Conservation (phyloP, 1,140 invertebrate species). For the Drosophila mayri region DNA sequence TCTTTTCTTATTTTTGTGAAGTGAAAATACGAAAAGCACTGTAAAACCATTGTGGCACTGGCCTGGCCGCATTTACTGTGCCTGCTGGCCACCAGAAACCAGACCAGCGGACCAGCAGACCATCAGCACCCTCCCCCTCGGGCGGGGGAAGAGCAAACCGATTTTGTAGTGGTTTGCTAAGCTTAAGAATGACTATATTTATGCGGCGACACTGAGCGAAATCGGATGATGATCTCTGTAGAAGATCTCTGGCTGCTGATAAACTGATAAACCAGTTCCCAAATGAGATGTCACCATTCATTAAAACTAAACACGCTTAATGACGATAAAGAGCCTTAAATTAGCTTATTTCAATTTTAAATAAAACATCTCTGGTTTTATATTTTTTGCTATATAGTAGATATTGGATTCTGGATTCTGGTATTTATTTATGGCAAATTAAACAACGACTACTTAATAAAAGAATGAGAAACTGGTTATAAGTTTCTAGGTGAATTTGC, state of each 20-base stretch:
- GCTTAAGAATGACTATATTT: constrained; percentile 76
- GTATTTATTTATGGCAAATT: constrained; percentile 20
- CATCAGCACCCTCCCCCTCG: not conserved
- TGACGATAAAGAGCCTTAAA: constrained; percentile 35
- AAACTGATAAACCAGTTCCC: constrained; percentile 32
- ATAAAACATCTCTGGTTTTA: constrained; percentile 22
- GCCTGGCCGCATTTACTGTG: constrained; percentile 60
- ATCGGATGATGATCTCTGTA: not conserved
- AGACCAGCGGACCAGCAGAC: constrained; percentile 11
- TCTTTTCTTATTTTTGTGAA: constrained; percentile 39
- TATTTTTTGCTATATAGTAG: constrained; percentile 10
- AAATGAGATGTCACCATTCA: constrained; percentile 24
- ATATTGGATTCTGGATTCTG: constrained; percentile 33
- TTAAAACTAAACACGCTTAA: constrained; percentile 43
- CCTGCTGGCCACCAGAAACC: constrained; percentile 52
- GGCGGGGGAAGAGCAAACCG: constrained; percentile 33
- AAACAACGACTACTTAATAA: constrained; percentile 4
- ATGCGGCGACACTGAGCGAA: constrained; percentile 53
- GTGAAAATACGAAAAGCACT: constrained; percentile 71
- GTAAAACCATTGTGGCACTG: constrained; percentile 69
- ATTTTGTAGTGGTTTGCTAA: constrained; percentile 83
- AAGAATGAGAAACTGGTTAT: constrained; percentile 8
- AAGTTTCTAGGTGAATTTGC: not conserved
- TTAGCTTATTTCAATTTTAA: constrained; percentile 18
- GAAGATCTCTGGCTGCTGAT: not conserved